Percentiles rank a stretch among this genome's conserved stretches.
Conservation (phyloP, 2,888 invertebrate species). For the Euclidia mi region DNA sequence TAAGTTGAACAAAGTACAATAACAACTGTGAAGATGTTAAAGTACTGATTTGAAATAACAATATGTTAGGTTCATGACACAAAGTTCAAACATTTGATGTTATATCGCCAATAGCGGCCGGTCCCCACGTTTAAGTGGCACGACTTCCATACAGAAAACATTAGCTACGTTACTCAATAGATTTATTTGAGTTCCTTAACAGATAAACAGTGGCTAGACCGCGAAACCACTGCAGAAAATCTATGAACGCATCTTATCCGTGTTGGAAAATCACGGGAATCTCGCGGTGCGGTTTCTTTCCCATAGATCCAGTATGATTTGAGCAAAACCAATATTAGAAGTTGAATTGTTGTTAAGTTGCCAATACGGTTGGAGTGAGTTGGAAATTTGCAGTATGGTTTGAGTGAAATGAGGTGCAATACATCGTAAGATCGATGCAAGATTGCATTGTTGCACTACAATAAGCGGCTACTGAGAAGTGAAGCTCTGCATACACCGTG, state of each 20-base stretch:
- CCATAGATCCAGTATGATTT: conserved; percentile 83
- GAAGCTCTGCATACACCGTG: conserved; percentile 77
- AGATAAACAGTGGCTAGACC: conserved; percentile 85
- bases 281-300: conserved; percentile 82
- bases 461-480: conserved; percentile 77
- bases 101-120: conserved; percentile 68
- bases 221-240: conserved; percentile 86
- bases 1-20: no score
- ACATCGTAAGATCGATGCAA: conserved; percentile 79
- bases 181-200: conserved; percentile 82
- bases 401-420: conserved; percentile 85
- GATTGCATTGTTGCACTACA: conserved; percentile 85
- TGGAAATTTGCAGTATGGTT: conserved; percentile 68
- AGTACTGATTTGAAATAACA: conserved; percentile 20
- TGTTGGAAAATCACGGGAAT: conserved; percentile 82
- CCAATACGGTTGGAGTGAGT: conserved; percentile 72
- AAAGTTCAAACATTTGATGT: conserved; percentile 66
- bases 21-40: background rate
- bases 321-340: conserved; percentile 86
- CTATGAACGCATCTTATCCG: conserved; percentile 84
- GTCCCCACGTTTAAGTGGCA: conserved; percentile 80
- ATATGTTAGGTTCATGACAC: conserved; percentile 60
- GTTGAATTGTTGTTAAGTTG: conserved; percentile 76
- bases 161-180: conserved; percentile 79
- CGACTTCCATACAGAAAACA: conserved; percentile 80